A percentile compares a stretch with the other conserved stretches of the same genome.
These are phyloP conservation scores for Sepiola atlantica DNA, from an alignment of 2,888 invertebrate genomes.

Conservation along the genomic window DNA sequence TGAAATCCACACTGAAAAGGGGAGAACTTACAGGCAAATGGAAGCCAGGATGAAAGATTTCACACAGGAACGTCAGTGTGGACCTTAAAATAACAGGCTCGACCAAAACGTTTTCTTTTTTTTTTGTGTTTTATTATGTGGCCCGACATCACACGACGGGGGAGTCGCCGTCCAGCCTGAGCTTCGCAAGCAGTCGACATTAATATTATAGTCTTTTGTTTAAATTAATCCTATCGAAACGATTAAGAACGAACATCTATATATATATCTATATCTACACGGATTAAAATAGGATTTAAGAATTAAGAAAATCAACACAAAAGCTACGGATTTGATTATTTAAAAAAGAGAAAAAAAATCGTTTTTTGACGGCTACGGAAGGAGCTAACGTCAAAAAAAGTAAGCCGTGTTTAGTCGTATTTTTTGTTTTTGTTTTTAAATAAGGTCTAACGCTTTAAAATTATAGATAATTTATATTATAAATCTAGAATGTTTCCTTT, in stretches of 20 bases:
- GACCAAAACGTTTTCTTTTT: not conserved
- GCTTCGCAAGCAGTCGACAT: not conserved
- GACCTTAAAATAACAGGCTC: not conserved
- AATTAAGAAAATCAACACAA: not conserved
- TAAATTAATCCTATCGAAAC: not conserved
- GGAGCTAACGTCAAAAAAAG: not conserved
- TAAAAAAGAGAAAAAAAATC: not conserved
- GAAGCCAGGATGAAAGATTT: not conserved
- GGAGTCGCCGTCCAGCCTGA: not conserved
- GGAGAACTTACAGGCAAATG: not conserved
- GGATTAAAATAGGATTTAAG: not conserved
- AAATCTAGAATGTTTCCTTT: not conserved
- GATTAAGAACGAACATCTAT: not conserved
- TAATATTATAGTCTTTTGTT: not conserved
- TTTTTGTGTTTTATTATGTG: not conserved
- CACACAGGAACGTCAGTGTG: not conserved
- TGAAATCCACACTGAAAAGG: not conserved
- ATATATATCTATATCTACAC: not conserved
- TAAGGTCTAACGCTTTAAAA: not conserved
- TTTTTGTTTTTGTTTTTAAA: not conserved
- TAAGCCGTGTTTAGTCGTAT: not conserved
- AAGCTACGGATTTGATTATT: not conserved
- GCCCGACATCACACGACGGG: slow-evolving; percentile 10
- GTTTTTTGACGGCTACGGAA: not conserved
- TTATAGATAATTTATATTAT: not conserved